phyloP scores from a whole-genome alignment of 2,797 vertebrate species.

The Squalus acanthias region DNA sequence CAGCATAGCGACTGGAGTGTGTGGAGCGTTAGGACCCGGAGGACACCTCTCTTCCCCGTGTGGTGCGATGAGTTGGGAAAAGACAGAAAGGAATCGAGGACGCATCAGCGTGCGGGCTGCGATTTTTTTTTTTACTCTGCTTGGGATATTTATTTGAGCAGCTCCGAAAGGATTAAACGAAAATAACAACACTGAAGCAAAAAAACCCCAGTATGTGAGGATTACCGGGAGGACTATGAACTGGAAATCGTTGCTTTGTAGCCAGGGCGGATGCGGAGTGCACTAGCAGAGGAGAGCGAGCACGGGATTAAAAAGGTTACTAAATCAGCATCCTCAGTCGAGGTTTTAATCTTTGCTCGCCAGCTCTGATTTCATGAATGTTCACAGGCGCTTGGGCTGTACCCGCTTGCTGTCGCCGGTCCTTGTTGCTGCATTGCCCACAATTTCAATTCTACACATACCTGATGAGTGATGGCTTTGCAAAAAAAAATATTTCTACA shows the following conservation, averaged over 20 bases:
- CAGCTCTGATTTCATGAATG: background rate
- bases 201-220: background rate
- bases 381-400: background rate
- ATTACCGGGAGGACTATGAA: conserved; percentile 22
- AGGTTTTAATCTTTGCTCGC: conserved; percentile 19
- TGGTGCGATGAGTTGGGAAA: conserved; percentile 37
- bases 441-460: conserved; percentile 18
- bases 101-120: background rate
- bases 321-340: conserved; percentile 21
- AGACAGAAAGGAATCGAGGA: conserved; percentile 29
- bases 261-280: conserved; percentile 26
- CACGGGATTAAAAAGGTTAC: conserved; percentile 35
- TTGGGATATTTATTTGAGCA: conserved; percentile 17
- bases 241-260: background rate
- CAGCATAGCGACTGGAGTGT: background rate
- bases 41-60: background rate
- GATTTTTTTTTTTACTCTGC: background rate
- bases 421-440: conserved; percentile 7
- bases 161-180: background rate
- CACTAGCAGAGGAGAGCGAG: background rate
- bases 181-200: background rate
- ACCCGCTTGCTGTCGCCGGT: background rate
- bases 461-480: conserved; percentile 21
- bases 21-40: conserved; percentile 24
- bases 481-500: background rate